phyloP scores from a whole-genome alignment of 1,140 invertebrate species.

The Hyles euphorbiae region DNA sequence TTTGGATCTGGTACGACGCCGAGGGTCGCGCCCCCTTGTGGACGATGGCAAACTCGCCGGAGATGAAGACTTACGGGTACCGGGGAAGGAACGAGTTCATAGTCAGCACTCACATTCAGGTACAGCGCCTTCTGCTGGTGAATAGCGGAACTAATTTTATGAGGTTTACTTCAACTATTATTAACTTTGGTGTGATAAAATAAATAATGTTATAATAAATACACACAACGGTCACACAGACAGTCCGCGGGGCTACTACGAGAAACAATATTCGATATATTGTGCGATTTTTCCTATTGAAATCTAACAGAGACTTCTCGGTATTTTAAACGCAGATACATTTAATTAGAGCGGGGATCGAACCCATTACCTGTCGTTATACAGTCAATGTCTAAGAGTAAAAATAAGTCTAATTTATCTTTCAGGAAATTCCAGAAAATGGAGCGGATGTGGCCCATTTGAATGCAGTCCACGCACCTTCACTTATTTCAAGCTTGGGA shows the following conservation, averaged over 20 bases:
- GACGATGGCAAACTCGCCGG: constrained; percentile 77
- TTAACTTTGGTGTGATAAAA: background rate
- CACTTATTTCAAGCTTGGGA: constrained; percentile 72
- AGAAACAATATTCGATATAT: too few species aligned
- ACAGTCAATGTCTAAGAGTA: too few species aligned
- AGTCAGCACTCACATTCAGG: constrained; percentile 84
- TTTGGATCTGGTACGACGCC: constrained; percentile 91
- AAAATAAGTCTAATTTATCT: constrained; percentile 1
- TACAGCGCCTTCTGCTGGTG: constrained; percentile 29
- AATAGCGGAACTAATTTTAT: background rate
- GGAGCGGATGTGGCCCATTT: constrained; percentile 91
- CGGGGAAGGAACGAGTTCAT: constrained; percentile 86
- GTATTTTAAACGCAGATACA: too few species aligned
- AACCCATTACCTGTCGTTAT: too few species aligned
- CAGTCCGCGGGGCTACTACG: too few species aligned
- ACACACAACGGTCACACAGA: too few species aligned
- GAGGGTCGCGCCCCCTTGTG: constrained; percentile 83
- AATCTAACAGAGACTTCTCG: too few species aligned
- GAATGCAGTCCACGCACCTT: constrained; percentile 81
- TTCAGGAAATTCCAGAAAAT: constrained; percentile 93
- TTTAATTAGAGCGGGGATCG: too few species aligned
- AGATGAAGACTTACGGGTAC: constrained; percentile 81
- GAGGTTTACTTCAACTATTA: background rate
- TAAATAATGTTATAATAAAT: too few species aligned
- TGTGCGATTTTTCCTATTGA: too few species aligned